phyloP scores from a whole-genome alignment of 2,888 invertebrate species.

The Belgica antarctica region DNA sequence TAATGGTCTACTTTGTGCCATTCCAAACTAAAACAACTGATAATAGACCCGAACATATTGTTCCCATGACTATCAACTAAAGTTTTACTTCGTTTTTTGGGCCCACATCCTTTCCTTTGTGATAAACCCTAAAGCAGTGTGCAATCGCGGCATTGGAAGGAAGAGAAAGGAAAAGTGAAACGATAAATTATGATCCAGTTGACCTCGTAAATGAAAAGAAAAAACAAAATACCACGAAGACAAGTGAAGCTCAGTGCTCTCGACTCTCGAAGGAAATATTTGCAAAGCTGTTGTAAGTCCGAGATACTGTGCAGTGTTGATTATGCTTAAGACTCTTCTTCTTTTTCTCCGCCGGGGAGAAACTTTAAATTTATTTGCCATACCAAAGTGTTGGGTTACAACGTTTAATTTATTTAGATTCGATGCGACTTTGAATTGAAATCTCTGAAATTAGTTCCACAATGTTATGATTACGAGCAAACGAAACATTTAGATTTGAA shows the following conservation, averaged over 20 bases:
- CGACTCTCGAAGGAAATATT: neutral
- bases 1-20: neutral
- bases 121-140: neutral
- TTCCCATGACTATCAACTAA: too few relatives aligned
- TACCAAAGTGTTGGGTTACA: conserved; percentile 2
- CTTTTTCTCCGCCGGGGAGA: too few relatives aligned
- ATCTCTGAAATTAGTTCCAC: neutral
- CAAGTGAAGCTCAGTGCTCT: neutral
- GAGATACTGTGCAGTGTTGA: too few relatives aligned
- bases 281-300: too few relatives aligned
- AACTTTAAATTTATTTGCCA: conserved; percentile 21
- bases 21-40: neutral
- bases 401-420: neutral
- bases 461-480: neutral
- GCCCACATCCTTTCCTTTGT: neutral
- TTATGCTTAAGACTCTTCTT: neutral
- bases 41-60: too few relatives aligned
- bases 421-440: neutral
- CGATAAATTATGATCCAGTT: conserved; percentile 1
- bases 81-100: neutral
- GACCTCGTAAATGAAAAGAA: too few relatives aligned
- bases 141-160: neutral
- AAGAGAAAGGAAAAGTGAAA: neutral
- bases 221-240: neutral
- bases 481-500: too few relatives aligned